Conservation (phyloP, 1,140 invertebrate genomes). For the Neelides sp. region DNA sequence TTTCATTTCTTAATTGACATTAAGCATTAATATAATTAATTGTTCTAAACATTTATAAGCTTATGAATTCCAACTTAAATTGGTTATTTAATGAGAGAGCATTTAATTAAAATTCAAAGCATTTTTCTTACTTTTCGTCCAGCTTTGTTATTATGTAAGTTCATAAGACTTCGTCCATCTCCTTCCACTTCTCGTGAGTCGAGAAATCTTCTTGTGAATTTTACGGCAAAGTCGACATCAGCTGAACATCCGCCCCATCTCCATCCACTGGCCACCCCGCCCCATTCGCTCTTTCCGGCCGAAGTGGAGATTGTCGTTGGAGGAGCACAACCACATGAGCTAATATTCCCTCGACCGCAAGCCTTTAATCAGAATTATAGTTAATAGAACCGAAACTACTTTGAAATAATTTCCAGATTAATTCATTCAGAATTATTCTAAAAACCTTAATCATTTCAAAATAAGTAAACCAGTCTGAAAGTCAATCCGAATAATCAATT, state of each 20-base stretch:
- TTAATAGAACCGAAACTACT: no score
- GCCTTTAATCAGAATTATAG: conserved; percentile 38
- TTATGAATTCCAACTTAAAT: no score
- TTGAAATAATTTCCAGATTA: no score
- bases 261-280: conserved; percentile 40
- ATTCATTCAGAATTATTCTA: no score
- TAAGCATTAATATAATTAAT: no score
- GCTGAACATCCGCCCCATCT: conserved; percentile 81
- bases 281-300: conserved; percentile 8
- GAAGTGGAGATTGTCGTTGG: conserved; percentile 32
- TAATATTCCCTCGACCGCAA: conserved; percentile 76
- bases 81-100: no score
- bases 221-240: conserved; percentile 61
- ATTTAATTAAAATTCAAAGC: background rate
- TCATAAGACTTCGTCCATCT: conserved; percentile 80
- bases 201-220: conserved; percentile 64
- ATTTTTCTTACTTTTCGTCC: conserved; percentile 63
- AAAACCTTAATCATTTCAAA: no score
- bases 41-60: no score
- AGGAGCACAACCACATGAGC: conserved; percentile 69
- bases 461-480: no score
- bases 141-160: conserved; percentile 91
- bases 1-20: no score
- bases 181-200: conserved; percentile 69
- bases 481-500: no score